A percentile compares a stretch with the other conserved stretches of the same genome.
Conservation (phyloP, 1,140 invertebrate species). For the Popillia japonica region DNA sequence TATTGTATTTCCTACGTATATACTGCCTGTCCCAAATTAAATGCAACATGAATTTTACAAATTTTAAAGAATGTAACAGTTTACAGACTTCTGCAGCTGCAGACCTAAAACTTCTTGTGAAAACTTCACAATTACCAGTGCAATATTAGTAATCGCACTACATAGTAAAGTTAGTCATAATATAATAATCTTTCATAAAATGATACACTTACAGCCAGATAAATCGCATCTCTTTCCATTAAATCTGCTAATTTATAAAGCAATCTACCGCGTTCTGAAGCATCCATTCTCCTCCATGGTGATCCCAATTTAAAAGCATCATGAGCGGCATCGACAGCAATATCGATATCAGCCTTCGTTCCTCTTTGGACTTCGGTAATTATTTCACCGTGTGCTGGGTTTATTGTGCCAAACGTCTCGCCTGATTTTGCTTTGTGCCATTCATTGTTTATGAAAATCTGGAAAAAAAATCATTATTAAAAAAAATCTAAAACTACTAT, state of each 20-base stretch:
- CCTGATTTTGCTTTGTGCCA: slow-evolving; percentile 89
- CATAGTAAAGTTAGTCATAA: too few relatives aligned
- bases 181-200: too few relatives aligned
- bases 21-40: too few relatives aligned
- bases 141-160: too few relatives aligned
- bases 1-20: too few relatives aligned
- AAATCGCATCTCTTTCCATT: slow-evolving; percentile 78
- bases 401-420: slow-evolving; percentile 90
- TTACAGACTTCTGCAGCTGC: too few relatives aligned
- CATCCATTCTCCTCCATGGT: slow-evolving; percentile 91
- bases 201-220: slow-evolving; percentile 75
- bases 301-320: slow-evolving; percentile 81
- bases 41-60: too few relatives aligned
- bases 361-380: slow-evolving; percentile 90
- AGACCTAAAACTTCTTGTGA: too few relatives aligned
- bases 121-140: too few relatives aligned
- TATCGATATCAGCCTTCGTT: slow-evolving; percentile 82
- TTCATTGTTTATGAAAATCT: slow-evolving; percentile 99
- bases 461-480: not conserved
- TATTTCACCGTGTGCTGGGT: slow-evolving; percentile 85
- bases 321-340: slow-evolving; percentile 87
- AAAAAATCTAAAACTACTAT: too few relatives aligned
- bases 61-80: too few relatives aligned
- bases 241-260: slow-evolving; percentile 84
- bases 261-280: slow-evolving; percentile 81